These are phyloP conservation scores for Heterocephalus glaber DNA, from an alignment of 2,113 vertebrate species.

Conservation along the genomic window DNA sequence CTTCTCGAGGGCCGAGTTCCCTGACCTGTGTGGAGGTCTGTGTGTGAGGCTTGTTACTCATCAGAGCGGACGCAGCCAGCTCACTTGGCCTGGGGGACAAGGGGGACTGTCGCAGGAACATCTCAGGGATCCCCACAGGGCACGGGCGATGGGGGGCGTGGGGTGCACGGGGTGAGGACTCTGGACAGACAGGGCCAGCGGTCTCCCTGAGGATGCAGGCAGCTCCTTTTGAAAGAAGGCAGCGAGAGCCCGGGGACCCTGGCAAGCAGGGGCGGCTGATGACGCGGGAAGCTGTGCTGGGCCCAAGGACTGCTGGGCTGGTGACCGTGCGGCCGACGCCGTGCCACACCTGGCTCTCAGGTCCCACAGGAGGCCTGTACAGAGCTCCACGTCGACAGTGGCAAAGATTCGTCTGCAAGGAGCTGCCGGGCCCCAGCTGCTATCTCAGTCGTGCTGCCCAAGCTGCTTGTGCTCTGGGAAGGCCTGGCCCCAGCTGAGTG, in stretches of 20 bases:
- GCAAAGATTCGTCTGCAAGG: neutral
- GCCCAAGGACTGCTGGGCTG: too few species aligned
- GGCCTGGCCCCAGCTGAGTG: neutral
- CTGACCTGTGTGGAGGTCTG: fast-evolving
- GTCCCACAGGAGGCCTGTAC: fast-evolving
- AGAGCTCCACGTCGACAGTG: fast-evolving
- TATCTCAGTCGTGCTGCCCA: fast-evolving
- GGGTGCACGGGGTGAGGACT: too few species aligned
- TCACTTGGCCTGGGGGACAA: fast-evolving
- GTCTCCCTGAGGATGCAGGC: fast-evolving
- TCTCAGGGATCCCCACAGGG: fast-evolving
- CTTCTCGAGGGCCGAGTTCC: too few species aligned
- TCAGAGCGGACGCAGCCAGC: neutral
- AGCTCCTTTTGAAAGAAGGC: neutral
- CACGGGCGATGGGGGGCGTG: fast-evolving
- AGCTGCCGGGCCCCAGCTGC: fast-evolving
- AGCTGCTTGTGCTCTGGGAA: too few species aligned
- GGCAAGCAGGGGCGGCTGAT: fast-evolving
- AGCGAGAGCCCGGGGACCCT: fast-evolving
- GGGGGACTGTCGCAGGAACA: fast-evolving
- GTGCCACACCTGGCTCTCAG: too few species aligned
- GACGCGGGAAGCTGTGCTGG: fast-evolving
- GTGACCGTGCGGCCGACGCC: fast-evolving
- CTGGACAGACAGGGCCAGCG: fast-evolving
- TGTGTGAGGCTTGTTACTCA: too few species aligned